Base-by-base conservation (phyloP, 2,888 invertebrate species). In the Meliscaeva auricollis region DNA sequence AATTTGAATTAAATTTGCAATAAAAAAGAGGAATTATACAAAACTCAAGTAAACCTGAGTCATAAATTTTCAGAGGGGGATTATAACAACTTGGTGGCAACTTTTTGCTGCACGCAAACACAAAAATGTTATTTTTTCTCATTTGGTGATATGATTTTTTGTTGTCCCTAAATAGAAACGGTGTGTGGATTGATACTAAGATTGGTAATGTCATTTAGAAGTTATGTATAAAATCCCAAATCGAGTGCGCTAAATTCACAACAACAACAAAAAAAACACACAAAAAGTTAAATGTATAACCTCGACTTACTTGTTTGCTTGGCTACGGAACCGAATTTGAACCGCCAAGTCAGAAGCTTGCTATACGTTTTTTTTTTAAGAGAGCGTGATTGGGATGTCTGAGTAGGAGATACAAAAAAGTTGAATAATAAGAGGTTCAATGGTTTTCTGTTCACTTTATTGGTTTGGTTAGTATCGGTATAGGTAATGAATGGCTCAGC, bases 191-290 rank as follows among this genome's bases (percentile, higher is more conserved):
- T 80, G 80, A 75, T 80, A 68, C 79, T 75, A 62, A 84, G 72
- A 80, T 80, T 84, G 80, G 84, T 84, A 72, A 80, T 80, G 84
- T 72, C 64, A 76, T 60, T 80, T 58, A 72, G 84, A 76, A 83
- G 66, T 22, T n/a, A 9, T 72, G 50, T 75, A 72, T 32, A 38
- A 20, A 6, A 9, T n/a, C 20, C 26, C 64, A 46, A 46, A 68
- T 70, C 54, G 74, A 75, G 48, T 74, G 74, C 64, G 66, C 73
- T 54, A 58, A 64, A 26, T 58, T 20, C 9, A 38, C 38, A 38
- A 38, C 38, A 26, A 26, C 2, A 26, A 26, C 26, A 26, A 26
- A 26, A 62, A 69, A 60, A 69, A 35, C n/a, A 56, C 64, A 75
- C 64, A 76, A 72, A 62, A 48, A 17, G 15, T 66, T 11, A 48